phyloP scores from a whole-genome alignment of 2,888 invertebrate species.

The Maniola hyperantus region DNA sequence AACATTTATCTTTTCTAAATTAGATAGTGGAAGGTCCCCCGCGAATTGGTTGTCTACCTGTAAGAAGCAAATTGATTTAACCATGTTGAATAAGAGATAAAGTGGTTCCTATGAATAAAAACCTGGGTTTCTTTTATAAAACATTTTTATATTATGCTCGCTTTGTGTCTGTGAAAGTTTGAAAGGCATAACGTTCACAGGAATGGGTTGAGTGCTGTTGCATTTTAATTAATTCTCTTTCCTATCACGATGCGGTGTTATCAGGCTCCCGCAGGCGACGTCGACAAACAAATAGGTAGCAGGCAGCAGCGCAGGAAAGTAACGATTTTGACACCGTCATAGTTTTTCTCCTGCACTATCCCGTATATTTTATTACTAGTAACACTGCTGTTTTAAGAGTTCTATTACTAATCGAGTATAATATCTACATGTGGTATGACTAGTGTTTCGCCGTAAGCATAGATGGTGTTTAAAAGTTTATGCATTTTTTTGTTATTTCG shows the following conservation, averaged over 20 bases:
- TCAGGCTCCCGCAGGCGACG: slow-evolving; percentile 73
- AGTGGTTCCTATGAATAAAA: slow-evolving; percentile 18
- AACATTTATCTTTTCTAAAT: slow-evolving; percentile 41
- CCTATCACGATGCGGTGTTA: slow-evolving; percentile 78
- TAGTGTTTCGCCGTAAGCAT: neutral
- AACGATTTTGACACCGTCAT: slow-evolving; percentile 69
- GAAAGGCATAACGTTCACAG: slow-evolving; percentile 64
- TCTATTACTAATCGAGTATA: neutral
- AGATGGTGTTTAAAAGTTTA: neutral
- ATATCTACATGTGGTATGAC: no score
- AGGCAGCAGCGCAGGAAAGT: slow-evolving; percentile 55
- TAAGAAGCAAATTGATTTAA: slow-evolving; percentile 39
- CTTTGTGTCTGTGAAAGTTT: slow-evolving; percentile 42
- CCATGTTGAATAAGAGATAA: slow-evolving; percentile 37
- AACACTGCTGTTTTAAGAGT: slow-evolving; percentile 12
- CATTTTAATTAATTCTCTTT: slow-evolving; percentile 82
- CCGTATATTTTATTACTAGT: slow-evolving; percentile 15
- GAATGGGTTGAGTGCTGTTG: slow-evolving; percentile 77
- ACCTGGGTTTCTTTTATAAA: slow-evolving; percentile 46
- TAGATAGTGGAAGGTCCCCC: slow-evolving; percentile 38
- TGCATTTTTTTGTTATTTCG: no score
- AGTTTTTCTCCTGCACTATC: slow-evolving; percentile 56
- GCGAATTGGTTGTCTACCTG: slow-evolving; percentile 34
- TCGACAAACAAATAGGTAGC: slow-evolving; percentile 73
- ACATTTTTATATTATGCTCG: slow-evolving; percentile 54